These are phyloP conservation scores for Brachionus plicatilis DNA, from an alignment of 1,140 invertebrate genomes.

Conservation along the genomic window DNA sequence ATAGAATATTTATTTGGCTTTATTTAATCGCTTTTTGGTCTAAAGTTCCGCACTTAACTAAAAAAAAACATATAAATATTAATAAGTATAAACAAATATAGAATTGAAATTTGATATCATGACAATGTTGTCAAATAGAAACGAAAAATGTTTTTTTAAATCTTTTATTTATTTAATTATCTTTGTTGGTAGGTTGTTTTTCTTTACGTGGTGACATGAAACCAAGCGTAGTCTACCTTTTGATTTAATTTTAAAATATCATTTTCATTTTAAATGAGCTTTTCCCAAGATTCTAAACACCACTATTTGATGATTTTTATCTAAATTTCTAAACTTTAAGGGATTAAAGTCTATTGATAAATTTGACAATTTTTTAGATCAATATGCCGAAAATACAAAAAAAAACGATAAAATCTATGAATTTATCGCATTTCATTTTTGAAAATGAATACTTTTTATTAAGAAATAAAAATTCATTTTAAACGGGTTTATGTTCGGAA, in stretches of 20 bases:
- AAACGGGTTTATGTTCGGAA: not conserved
- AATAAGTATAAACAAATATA: not conserved
- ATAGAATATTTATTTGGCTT: not conserved
- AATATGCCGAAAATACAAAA: not conserved
- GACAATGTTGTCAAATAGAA: not conserved
- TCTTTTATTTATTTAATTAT: not conserved
- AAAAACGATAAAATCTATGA: not conserved
- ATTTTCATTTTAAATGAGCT: not conserved
- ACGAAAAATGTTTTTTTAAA: not conserved
- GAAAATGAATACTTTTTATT: not conserved
- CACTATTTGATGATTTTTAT: not conserved
- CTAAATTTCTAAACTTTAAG: not conserved
- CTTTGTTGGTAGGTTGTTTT: not conserved
- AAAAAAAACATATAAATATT: not conserved
- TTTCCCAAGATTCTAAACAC: not conserved
- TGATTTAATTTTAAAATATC: not conserved
- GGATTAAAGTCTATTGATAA: not conserved
- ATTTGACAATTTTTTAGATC: not conserved
- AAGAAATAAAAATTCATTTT: not conserved
- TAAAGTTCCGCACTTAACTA: not conserved
- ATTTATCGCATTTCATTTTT: not conserved
- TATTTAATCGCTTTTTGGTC: not conserved
- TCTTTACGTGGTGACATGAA: not conserved
- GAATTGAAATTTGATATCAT: not conserved
- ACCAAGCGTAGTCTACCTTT: not conserved